phyloP scores from a whole-genome alignment of 2,888 invertebrate genomes.

The Torymus texanus region DNA sequence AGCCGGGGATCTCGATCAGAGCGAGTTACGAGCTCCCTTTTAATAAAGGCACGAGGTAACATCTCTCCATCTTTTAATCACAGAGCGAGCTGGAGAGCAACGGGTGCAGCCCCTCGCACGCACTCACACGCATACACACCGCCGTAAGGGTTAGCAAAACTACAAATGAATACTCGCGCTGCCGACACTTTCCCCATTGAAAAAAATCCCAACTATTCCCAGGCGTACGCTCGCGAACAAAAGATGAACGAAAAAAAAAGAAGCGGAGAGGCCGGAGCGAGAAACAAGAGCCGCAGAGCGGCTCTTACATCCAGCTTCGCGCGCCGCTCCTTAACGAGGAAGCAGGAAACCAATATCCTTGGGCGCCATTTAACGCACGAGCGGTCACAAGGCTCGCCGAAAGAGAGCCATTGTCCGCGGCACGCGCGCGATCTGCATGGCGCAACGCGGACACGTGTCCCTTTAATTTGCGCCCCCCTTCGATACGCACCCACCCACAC shows the following conservation, averaged over 20 bases:
- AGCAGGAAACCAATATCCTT: conserved; percentile 61
- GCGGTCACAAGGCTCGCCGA: conserved; percentile 62
- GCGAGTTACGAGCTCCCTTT: conserved; percentile 13
- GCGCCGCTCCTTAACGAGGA: conserved; percentile 45
- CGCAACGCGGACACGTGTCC: conserved; percentile 67
- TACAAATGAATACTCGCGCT: neutral
- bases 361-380: conserved; percentile 64
- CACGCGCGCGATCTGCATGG: conserved; percentile 59
- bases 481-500: conserved; percentile 38
- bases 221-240: neutral
- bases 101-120: conserved; percentile 7
- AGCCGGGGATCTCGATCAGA: conserved; percentile 18
- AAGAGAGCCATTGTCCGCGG: conserved; percentile 28
- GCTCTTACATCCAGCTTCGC: too few relatives aligned
- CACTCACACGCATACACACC: neutral
- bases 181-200: neutral
- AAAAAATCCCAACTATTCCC: conserved; percentile 20
- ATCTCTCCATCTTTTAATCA: conserved; percentile 35
- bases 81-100: neutral
- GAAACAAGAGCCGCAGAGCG: neutral
- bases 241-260: neutral
- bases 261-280: neutral
- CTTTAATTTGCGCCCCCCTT: conserved; percentile 68
- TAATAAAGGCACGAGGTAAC: conserved; percentile 25
- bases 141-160: neutral